A percentile compares a stretch with the other conserved stretches of the same genome.
phyloP scores from a whole-genome alignment of 2,113 vertebrate species.

The Phaethon lepturus region DNA sequence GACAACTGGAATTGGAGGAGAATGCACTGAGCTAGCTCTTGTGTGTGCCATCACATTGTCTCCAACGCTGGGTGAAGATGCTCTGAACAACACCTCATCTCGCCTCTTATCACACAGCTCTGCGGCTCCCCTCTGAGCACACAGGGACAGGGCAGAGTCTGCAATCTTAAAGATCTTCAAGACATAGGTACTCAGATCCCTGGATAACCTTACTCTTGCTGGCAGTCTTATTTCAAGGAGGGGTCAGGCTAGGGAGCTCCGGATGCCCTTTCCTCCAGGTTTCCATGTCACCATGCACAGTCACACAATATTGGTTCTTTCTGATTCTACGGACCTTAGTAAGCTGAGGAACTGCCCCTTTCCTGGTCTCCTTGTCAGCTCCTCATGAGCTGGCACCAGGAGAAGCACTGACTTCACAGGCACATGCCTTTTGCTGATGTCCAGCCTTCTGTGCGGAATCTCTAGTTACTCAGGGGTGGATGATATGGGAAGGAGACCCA shows the following conservation, averaged over 20 bases:
- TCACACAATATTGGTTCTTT: rapidly evolving
- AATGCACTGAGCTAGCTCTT: not conserved
- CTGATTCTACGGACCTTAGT: not conserved
- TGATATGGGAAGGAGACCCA: not conserved
- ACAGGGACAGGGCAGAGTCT: not conserved
- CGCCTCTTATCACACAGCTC: not conserved
- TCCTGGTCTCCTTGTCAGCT: not conserved
- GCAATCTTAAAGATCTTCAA: not conserved
- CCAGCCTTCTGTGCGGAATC: not conserved
- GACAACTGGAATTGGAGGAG: not conserved
- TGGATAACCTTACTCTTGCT: no score
- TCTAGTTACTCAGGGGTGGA: not conserved
- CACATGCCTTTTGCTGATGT: not conserved
- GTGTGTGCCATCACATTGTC: not conserved
- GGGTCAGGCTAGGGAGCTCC: not conserved
- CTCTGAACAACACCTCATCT: no score
- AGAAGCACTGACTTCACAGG: not conserved
- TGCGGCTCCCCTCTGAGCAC: not conserved
- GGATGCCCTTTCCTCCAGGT: not conserved
- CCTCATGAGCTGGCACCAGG: not conserved
- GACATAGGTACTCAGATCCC: not conserved
- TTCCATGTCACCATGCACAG: not conserved
- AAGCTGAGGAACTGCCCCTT: not conserved
- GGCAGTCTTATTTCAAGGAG: not conserved
- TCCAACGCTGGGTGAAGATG: no score